Conservation (phyloP, 2,888 invertebrate species). For the Stomorhina lunata region DNA sequence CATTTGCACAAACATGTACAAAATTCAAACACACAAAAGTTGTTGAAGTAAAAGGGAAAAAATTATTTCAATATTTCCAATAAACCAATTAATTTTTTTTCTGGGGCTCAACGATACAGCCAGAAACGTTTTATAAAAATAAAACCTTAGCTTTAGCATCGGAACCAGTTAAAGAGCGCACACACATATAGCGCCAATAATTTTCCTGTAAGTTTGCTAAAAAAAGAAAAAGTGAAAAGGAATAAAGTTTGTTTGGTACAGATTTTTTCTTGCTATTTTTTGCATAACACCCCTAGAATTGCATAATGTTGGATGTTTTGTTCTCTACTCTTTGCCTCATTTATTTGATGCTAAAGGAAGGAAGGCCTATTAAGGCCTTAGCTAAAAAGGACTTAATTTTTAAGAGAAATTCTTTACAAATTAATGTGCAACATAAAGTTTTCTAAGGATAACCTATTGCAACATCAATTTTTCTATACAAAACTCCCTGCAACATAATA, state of each 20-base stretch:
- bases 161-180: background rate
- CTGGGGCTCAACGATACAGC: conserved; percentile 27
- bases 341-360: background rate
- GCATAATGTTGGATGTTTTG: background rate
- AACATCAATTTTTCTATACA: too few species aligned
- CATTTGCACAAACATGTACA: background rate
- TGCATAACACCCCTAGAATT: conserved; percentile 1
- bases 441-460: too few species aligned
- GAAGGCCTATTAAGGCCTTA: too few species aligned
- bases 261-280: background rate
- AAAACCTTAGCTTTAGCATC: background rate
- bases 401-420: too few species aligned
- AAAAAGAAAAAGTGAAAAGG: background rate
- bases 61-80: conserved; percentile 65
- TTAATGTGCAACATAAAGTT: too few species aligned
- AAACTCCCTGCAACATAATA: too few species aligned
- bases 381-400: too few species aligned
- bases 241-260: background rate
- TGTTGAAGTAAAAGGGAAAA: background rate
- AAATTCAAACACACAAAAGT: background rate
- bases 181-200: conserved; percentile 10
- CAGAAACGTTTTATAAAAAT: background rate
- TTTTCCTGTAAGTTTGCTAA: conserved; percentile 24
- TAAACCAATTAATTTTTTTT: conserved; percentile 64
- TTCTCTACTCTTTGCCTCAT: background rate